These are phyloP conservation scores for Harlomillsia oculata DNA, from an alignment of 1,140 invertebrate genomes.

Conservation along the genomic window DNA sequence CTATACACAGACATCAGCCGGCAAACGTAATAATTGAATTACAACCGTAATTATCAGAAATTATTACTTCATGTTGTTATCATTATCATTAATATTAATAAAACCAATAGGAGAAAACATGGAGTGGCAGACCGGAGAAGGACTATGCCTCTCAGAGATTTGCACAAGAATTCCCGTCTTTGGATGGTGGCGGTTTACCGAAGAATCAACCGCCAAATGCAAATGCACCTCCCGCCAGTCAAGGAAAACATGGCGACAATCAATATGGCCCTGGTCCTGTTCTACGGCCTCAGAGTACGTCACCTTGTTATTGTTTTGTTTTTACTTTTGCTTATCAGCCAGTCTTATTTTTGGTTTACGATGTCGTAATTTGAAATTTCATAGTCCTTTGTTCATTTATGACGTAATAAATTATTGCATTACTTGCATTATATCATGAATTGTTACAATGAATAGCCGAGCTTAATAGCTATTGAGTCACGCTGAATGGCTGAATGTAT, in stretches of 20 bases:
- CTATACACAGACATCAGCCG: slow-evolving; percentile 18
- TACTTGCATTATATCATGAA: no score
- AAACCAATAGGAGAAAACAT: slow-evolving; percentile 29
- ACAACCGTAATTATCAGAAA: background rate
- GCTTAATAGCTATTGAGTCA: no score
- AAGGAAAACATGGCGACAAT: slow-evolving; percentile 29
- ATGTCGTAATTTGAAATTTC: background rate
- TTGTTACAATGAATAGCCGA: no score
- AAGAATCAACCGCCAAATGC: slow-evolving; percentile 13
- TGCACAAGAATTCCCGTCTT: slow-evolving; percentile 30
- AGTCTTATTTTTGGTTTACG: background rate
- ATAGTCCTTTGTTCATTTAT: background rate
- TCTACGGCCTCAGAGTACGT: slow-evolving; percentile 35
- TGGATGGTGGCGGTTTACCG: slow-evolving; percentile 15
- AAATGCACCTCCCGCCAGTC: slow-evolving; percentile 4
- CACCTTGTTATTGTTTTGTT: background rate
- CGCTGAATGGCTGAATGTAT: no score
- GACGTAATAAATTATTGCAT: no score
- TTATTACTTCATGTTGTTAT: background rate
- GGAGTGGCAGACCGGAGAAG: slow-evolving; percentile 25
- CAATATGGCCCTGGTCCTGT: slow-evolving; percentile 35
- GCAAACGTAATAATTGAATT: slow-evolving; percentile 12
- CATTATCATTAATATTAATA: background rate
- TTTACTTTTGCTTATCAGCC: background rate
- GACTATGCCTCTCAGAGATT: slow-evolving; percentile 22